Percentiles rank a stretch among this genome's conserved stretches.
phyloP scores from a whole-genome alignment of 2,888 invertebrate genomes.

The Cantharis rufa region DNA sequence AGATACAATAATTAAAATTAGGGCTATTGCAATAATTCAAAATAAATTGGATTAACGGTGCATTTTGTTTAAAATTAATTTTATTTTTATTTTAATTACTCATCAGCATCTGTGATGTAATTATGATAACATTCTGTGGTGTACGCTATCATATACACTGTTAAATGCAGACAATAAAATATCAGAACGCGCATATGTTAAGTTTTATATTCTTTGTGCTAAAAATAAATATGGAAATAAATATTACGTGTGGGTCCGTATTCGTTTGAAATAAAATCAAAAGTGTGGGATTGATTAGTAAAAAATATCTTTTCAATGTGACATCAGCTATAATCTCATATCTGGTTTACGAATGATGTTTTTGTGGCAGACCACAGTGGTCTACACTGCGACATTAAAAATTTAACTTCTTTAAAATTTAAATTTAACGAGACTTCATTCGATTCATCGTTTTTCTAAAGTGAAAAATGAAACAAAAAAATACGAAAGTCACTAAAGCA shows the following conservation, averaged over 20 bases:
- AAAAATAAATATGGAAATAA: not conserved
- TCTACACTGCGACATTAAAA: too few species aligned
- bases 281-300: not conserved
- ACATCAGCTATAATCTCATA: too few species aligned
- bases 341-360: too few species aligned
- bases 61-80: not conserved
- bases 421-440: too few species aligned
- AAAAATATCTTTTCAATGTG: not conserved
- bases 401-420: too few species aligned
- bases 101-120: not conserved
- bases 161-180: not conserved
- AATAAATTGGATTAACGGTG: not conserved
- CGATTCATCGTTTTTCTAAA: too few species aligned
- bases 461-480: too few species aligned
- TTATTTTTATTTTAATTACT: not conserved
- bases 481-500: too few species aligned
- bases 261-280: not conserved
- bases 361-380: too few species aligned
- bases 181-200: not conserved
- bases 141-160: not conserved
- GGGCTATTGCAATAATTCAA: not conserved
- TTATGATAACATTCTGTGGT: not conserved
- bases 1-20: not conserved
- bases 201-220: not conserved
- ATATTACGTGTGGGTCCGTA: not conserved